These are phyloP conservation scores for Drosophila lini DNA, from an alignment of 1,140 invertebrate genomes.

Conservation along the genomic window DNA sequence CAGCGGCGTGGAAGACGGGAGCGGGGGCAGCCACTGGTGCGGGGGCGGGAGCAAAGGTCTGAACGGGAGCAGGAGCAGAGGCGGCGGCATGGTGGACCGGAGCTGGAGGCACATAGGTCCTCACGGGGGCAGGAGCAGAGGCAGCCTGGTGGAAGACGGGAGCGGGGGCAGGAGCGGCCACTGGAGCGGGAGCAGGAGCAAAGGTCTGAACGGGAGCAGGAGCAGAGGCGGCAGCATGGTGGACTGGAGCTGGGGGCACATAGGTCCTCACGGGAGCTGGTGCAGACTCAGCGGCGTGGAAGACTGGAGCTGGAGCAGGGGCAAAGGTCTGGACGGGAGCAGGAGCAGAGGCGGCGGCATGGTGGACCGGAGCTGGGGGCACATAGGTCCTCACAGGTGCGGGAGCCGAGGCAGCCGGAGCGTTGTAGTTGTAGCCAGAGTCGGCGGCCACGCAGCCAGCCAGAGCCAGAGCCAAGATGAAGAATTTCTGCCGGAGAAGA, in stretches of 20 bases:
- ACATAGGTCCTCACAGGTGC: constrained; percentile 28
- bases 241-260: constrained; percentile 20
- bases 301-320: constrained; percentile 35
- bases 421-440: constrained; percentile 66
- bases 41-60: constrained; percentile 49
- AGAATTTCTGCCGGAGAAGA: constrained; percentile 46
- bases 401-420: constrained; percentile 44
- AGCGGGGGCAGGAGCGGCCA: constrained; percentile 35
- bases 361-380: constrained; percentile 22
- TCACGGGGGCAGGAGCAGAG: constrained; percentile 38
- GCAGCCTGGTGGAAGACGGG: constrained; percentile 9
- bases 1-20: constrained; percentile 47
- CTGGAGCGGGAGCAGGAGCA: constrained; percentile 34
- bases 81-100: constrained; percentile 29
- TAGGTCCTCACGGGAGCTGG: constrained; percentile 28
- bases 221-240: constrained; percentile 43
- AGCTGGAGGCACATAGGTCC: constrained; percentile 25
- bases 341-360: constrained; percentile 44
- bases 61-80: constrained; percentile 42
- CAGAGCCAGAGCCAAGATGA: constrained; percentile 63
- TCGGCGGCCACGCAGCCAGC: constrained; percentile 61
- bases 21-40: constrained; percentile 39
- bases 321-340: constrained; percentile 42
- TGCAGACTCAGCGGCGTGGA: constrained; percentile 21
- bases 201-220: constrained; percentile 44